Evolutionary conservation across 2,113 vertebrate species (phyloP).

Genomic region (Helogale parvula): DNA sequence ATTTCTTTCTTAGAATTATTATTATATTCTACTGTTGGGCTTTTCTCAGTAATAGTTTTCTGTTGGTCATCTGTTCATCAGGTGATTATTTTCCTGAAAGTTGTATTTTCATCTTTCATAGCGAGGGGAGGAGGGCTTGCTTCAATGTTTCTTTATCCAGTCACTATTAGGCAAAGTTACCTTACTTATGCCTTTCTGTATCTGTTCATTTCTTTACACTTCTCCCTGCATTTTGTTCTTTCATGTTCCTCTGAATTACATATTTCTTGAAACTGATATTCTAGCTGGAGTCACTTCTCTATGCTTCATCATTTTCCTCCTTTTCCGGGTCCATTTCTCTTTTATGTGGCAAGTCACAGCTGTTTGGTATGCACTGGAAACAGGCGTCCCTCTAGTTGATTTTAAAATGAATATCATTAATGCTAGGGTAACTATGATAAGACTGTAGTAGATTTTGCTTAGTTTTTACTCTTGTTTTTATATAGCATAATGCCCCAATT

Average conservation of each 20-base stretch:
- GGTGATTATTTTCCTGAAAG: conserved; percentile 1
- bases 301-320: neutral
- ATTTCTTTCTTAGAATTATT: neutral
- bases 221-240: neutral
- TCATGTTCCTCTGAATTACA: neutral
- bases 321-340: neutral
- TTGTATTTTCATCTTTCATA: neutral
- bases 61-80: neutral
- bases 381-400: neutral
- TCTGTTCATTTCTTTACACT: neutral
- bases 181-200: neutral
- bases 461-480: conserved; percentile 41
- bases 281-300: neutral
- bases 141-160: neutral
- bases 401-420: conserved; percentile 48
- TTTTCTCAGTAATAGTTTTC: conserved; percentile 5
- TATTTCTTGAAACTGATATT: neutral
- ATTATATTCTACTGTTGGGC: neutral
- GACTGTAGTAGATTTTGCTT: conserved; percentile 19
- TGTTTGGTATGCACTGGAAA: neutral
- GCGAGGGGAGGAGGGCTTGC: neutral
- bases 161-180: neutral
- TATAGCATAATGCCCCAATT: conserved; percentile 94
- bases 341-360: neutral
- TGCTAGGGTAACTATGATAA: conserved; percentile 1